Evolutionary conservation across 2,888 invertebrate species (phyloP).

Genomic region (Rambutsinella grinnellia): DNA sequence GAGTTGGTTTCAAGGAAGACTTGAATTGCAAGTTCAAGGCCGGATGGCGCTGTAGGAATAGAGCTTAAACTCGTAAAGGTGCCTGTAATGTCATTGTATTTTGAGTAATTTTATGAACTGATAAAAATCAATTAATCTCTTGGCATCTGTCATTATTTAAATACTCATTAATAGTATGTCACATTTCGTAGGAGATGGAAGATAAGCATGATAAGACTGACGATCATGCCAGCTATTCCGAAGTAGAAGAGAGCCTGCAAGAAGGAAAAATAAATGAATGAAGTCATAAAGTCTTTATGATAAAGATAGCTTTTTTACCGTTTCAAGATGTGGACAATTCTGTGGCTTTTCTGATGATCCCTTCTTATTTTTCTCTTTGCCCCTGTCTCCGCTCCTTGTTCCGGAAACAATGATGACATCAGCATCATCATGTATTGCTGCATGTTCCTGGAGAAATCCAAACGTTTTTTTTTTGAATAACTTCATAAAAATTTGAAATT

Average conservation of each 20-base stretch:
- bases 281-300: neutral
- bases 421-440: no score
- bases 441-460: no score
- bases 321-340: conserved; percentile 32
- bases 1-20: no score
- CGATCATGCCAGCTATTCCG: conserved; percentile 45
- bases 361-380: neutral
- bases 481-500: no score
- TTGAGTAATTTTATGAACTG: no score
- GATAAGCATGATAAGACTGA: conserved; percentile 42
- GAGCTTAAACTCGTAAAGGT: no score
- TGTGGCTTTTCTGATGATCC: neutral
- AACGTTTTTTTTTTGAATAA: no score
- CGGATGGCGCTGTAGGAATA: no score
- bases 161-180: conserved; percentile 22
- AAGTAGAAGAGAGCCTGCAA: conserved; percentile 45
- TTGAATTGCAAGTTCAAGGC: no score
- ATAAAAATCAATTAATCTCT: neutral
- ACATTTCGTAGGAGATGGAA: conserved; percentile 28
- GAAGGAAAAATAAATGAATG: neutral
- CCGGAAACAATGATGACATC: conserved; percentile 13
- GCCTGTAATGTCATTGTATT: no score
- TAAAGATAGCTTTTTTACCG: conserved; percentile 12
- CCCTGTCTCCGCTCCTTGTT: no score
- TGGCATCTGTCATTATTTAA: no score